phyloP scores from a whole-genome alignment of 2,797 vertebrate genomes.

The Pseudopleuronectes americanus region DNA sequence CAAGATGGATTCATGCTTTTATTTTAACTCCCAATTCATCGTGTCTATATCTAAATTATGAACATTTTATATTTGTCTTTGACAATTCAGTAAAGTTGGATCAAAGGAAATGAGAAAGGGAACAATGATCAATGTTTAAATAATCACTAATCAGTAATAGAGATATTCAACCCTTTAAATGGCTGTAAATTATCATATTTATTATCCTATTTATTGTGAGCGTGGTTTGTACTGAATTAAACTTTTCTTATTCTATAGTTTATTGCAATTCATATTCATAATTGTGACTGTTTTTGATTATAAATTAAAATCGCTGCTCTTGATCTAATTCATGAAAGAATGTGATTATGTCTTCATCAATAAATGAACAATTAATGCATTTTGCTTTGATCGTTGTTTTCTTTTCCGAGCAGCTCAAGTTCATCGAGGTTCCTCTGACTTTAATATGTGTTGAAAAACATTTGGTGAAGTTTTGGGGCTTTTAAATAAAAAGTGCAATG shows the following conservation, averaged over 20 bases:
- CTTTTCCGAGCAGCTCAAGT: not conserved
- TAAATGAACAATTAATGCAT: constrained; percentile 1
- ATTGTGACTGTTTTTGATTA: not conserved
- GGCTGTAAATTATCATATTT: constrained; percentile 36
- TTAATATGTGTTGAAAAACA: not conserved
- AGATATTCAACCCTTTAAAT: constrained; percentile 6
- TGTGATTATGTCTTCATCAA: not conserved
- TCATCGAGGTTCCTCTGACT: not conserved
- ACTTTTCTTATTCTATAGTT: not conserved
- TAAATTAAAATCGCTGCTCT: not conserved
- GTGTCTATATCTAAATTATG: not conserved
- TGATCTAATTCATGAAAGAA: constrained; percentile 5
- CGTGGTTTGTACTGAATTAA: not conserved
- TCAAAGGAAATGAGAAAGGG: not conserved
- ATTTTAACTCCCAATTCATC: not conserved
- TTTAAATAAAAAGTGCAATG: too few relatives aligned
- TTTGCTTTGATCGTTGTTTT: not conserved
- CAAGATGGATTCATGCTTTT: not conserved
- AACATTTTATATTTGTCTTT: not conserved
- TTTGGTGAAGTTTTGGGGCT: too few relatives aligned
- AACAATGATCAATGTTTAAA: not conserved
- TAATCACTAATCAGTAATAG: not conserved
- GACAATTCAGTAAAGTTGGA: too few relatives aligned
- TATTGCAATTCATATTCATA: not conserved
- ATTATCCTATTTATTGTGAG: constrained; percentile 49